A percentile compares a stretch with the other conserved stretches of the same genome.
These are phyloP conservation scores for Mastomys coucha DNA, from an alignment of 2,113 vertebrate genomes.

Conservation along the genomic window DNA sequence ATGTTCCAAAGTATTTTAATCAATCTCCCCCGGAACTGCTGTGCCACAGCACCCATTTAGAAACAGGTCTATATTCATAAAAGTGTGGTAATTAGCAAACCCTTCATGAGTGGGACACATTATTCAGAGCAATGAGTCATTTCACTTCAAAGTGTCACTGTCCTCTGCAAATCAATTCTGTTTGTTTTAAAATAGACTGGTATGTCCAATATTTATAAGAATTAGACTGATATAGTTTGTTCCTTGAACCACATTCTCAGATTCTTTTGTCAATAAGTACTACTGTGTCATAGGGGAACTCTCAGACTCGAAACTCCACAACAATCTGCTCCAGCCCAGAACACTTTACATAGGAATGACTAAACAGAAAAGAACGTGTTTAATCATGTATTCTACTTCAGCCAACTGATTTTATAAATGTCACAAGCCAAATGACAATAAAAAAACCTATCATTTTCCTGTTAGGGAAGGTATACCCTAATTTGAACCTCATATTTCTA, in stretches of 20 bases:
- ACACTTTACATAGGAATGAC: background rate
- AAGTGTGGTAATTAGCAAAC: constrained; percentile 38
- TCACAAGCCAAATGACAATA: background rate
- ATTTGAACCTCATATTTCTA: background rate
- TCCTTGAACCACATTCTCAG: constrained; percentile 41
- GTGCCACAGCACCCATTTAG: constrained; percentile 29
- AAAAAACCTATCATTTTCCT: constrained; percentile 24
- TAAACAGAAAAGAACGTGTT: constrained; percentile 47
- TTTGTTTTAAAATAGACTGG: constrained; percentile 34
- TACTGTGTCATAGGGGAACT: background rate
- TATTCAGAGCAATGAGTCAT: constrained; percentile 51
- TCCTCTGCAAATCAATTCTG: constrained; percentile 26
- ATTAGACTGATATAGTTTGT: constrained; percentile 36
- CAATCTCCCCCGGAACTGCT: background rate
- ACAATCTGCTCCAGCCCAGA: background rate
- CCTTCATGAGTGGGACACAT: constrained; percentile 52
- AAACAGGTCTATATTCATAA: constrained; percentile 42
- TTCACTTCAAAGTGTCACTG: constrained; percentile 43
- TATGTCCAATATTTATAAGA: constrained; percentile 7
- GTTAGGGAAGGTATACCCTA: background rate
- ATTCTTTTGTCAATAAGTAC: constrained; percentile 37
- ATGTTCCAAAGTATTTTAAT: constrained; percentile 48
- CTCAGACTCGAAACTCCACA: background rate
- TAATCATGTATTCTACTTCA: constrained; percentile 52
- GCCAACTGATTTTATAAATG: constrained; percentile 12